Base-by-base conservation (phyloP, 2,797 vertebrate species). In the Syndactyla subalaris region DNA sequence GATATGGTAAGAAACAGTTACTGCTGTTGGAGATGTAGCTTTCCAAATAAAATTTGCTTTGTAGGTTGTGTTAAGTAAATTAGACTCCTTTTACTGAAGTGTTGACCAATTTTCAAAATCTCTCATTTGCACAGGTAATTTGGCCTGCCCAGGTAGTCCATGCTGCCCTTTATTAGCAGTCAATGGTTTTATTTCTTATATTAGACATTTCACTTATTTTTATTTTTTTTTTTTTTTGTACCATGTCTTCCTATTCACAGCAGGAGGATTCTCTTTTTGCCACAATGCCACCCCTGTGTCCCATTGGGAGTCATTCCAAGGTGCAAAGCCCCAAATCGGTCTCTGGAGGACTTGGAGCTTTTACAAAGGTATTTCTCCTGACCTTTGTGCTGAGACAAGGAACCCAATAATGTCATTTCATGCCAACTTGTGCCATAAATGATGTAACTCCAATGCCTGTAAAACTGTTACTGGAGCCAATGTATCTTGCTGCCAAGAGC, bases 231-330 rank as follows among this genome's bases (percentile, higher is more conserved):
- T 93, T 87, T 32, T 30, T 49, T 54, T 7, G 48, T 16, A 7
- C 19, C 34, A 0, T 92, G 1, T 97, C 22, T 96, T 81, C 94
- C 94, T 95, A 6, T 88, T 93, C 4, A 6, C 92, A 98, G 98
- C 98, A 98, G 96, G 98, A 98, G 77, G 98, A 98, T 82, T 98
- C 98, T 81, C 95, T 98, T 41, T 98, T 98, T 94, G 98, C 98
- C 58, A 97, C 98, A 21, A 98, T 98, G 98, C 98, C 98, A 41
- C 98, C 98, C 46, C 98, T 98, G 78, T 98, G 98, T 94, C 98
- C 98, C 62, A 98, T 98, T 76, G 98, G 98, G 91, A 98, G 98
- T 96, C 98, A 98, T 76, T 96, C 98, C 82, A 98, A 98, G 85
- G 97, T 98, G 48, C 98, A 98, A 24, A 98, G 98, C 88, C 98